These are phyloP conservation scores for Coelopa frigida DNA, from an alignment of 1,140 invertebrate genomes.

Conservation along the genomic window DNA sequence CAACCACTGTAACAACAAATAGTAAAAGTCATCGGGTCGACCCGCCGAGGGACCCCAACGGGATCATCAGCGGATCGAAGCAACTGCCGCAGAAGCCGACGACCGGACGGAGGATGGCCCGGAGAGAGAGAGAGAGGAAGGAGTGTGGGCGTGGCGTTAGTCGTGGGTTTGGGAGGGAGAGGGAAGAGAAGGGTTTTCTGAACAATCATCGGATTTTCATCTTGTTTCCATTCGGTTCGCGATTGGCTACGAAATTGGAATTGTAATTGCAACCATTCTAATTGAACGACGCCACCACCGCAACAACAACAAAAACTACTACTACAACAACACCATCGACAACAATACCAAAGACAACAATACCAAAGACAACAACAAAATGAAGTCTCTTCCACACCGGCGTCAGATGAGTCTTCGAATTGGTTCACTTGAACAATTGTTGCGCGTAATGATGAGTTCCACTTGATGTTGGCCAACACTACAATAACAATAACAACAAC, in stretches of 20 bases:
- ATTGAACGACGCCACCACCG: neutral
- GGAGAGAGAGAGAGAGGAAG: neutral
- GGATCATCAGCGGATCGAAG: neutral
- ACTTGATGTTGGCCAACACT: too few species aligned
- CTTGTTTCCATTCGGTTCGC: too few species aligned
- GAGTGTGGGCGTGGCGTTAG: neutral
- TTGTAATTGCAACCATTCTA: too few species aligned
- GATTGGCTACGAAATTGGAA: too few species aligned
- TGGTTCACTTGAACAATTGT: neutral
- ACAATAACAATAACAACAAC: too few species aligned
- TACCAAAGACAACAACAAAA: neutral
- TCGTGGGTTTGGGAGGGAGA: neutral
- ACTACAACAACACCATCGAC: neutral
- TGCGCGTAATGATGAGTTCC: too few species aligned
- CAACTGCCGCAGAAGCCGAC: neutral
- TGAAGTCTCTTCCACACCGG: too few species aligned
- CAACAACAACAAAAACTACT: neutral
- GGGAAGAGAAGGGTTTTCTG: neutral
- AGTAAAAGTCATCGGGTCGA: too few species aligned
- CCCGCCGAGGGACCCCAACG: too few species aligned
- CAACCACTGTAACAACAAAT: too few species aligned
- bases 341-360: neutral
- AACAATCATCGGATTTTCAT: too few species aligned
- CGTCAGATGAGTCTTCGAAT: slow-evolving; percentile 10
- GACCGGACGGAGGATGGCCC: neutral